Evolutionary conservation across 2,888 invertebrate genomes (phyloP).

Genomic region (Sphinx pinastri): DNA sequence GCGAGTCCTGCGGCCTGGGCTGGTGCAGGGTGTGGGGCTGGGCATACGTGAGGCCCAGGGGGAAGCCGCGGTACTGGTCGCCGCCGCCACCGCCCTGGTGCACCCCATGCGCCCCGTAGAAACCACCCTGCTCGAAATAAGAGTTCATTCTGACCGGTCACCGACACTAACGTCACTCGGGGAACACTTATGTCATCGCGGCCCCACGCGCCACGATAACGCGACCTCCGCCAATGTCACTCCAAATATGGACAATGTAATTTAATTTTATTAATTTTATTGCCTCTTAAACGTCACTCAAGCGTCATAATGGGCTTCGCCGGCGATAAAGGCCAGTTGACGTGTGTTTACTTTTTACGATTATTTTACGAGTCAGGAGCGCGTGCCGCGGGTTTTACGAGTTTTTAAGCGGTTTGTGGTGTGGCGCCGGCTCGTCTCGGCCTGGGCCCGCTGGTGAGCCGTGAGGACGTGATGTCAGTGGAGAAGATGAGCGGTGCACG

Average conservation of each 20-base stretch:
- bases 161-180: conserved; percentile 76
- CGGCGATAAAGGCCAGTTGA: conserved; percentile 81
- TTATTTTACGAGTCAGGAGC: conserved; percentile 81
- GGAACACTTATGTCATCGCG: conserved; percentile 82
- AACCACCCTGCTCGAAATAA: conserved; percentile 97
- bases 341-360: conserved; percentile 84
- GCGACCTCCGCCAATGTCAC: conserved; percentile 80
- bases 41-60: conserved; percentile 93
- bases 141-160: conserved; percentile 92
- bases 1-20: conserved; percentile 94
- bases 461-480: conserved; percentile 16
- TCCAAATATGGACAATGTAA: conserved; percentile 72
- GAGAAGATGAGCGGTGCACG: conserved; percentile 42
- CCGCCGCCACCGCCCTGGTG: conserved; percentile 90
- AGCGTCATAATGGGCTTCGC: conserved; percentile 82
- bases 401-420: conserved; percentile 75
- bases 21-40: conserved; percentile 91
- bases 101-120: conserved; percentile 94
- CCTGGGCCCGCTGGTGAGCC: conserved; percentile 27
- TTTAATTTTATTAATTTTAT: conserved; percentile 83
- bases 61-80: conserved; percentile 94
- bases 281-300: conserved; percentile 83
- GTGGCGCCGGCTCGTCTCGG: conserved; percentile 66
- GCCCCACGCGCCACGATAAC: conserved; percentile 77
- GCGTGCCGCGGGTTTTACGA: conserved; percentile 82